A percentile compares a stretch with the other conserved stretches of the same genome.
phyloP scores from a whole-genome alignment of 2,113 vertebrate genomes.

The Pterocles burchelli region DNA sequence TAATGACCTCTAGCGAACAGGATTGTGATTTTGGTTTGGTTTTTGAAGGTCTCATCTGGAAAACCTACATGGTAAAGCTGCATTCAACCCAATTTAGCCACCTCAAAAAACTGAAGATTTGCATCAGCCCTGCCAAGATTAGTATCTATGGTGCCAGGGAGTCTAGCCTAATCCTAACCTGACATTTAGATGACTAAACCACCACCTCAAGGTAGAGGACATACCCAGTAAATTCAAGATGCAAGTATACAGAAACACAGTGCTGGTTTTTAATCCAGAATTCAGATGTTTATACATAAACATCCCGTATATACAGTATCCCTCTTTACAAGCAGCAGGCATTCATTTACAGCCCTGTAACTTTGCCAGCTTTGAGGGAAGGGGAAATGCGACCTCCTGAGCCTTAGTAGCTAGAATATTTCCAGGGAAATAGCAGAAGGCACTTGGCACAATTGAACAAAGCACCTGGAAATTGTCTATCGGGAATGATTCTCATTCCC shows the following conservation, averaged over 20 bases:
- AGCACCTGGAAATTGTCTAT: slow-evolving; percentile 20
- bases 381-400: not conserved
- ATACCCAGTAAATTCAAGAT: not conserved
- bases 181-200: slow-evolving; percentile 10
- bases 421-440: slow-evolving; percentile 32
- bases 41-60: slow-evolving; percentile 9
- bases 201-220: slow-evolving; percentile 35
- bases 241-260: not conserved
- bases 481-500: not conserved
- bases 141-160: slow-evolving; percentile 43
- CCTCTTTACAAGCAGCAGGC: slow-evolving; percentile 20
- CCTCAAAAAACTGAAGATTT: not conserved
- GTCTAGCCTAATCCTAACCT: slow-evolving; percentile 53
- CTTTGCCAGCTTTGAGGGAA: not conserved
- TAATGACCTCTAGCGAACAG: not conserved
- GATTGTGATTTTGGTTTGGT: not conserved
- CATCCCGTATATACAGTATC: not conserved
- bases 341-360: not conserved
- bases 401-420: not conserved
- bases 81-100: not conserved
- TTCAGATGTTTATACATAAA: slow-evolving; percentile 10
- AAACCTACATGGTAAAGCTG: not conserved
- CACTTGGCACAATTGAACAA: slow-evolving; percentile 48
- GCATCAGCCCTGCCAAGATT: slow-evolving; percentile 40
- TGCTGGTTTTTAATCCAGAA: not conserved